Conservation (phyloP, 2,113 vertebrate species). For the Jacana jacana region DNA sequence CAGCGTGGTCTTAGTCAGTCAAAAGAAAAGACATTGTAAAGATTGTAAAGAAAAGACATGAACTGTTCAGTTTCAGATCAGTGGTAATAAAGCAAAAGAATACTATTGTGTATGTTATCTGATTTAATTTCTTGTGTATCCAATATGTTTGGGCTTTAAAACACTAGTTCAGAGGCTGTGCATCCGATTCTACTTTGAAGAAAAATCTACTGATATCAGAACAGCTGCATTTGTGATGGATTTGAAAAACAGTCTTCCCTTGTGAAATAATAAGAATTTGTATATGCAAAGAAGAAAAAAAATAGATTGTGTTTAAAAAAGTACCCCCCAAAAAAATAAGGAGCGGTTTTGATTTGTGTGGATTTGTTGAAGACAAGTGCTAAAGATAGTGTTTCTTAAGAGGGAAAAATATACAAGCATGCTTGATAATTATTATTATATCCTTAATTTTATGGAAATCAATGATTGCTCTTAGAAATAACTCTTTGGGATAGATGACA, state of each 20-base stretch:
- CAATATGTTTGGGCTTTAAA: constrained; percentile 35
- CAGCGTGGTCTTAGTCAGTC: neutral
- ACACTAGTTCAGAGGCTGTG: constrained; percentile 9
- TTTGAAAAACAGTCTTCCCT: neutral
- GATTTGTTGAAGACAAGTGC: neutral
- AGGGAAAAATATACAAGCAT: accelerated
- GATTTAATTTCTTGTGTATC: constrained; percentile 54
- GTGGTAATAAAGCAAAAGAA: constrained; percentile 34
- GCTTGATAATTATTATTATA: neutral
- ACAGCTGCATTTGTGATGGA: neutral
- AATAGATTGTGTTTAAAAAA: neutral
- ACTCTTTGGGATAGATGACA: neutral
- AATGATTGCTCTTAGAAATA: neutral
- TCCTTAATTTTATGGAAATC: neutral
- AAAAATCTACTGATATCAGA: constrained; percentile 8
- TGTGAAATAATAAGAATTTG: neutral
- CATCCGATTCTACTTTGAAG: neutral
- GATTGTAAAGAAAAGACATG: too few species aligned
- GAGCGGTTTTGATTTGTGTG: neutral
- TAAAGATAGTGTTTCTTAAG: neutral
- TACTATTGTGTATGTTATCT: constrained; percentile 33
- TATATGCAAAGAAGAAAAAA: neutral
- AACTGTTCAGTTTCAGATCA: constrained; percentile 8
- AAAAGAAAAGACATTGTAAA: neutral
- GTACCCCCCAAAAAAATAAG: neutral